phyloP scores from a whole-genome alignment of 2,888 invertebrate genomes.

The Linnaemya tessellans region DNA sequence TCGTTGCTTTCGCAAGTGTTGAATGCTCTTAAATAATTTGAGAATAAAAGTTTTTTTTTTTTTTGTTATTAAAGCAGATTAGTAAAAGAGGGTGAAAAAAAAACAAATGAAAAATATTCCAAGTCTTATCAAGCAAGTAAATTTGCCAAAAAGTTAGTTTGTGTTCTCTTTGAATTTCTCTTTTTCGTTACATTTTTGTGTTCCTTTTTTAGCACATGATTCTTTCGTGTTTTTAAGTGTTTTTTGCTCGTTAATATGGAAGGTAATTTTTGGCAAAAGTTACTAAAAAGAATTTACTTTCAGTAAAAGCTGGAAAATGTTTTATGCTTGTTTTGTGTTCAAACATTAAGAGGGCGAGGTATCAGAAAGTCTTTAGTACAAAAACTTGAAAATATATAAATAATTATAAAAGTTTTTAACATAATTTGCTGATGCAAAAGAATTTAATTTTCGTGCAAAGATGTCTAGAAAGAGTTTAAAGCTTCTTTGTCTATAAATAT shows the following conservation, averaged over 20 bases:
- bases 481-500: too few species aligned
- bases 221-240: not conserved
- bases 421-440: not conserved
- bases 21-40: not conserved
- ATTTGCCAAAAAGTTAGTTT: not conserved
- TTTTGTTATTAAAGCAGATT: not conserved
- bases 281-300: not conserved
- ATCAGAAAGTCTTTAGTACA: not conserved
- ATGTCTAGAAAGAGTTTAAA: too few species aligned
- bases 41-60: not conserved
- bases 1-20: not conserved
- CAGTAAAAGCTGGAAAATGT: not conserved
- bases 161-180: not conserved
- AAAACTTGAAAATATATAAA: not conserved
- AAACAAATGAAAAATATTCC: too few species aligned
- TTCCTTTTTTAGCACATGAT: not conserved
- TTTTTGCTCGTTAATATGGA: not conserved
- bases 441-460: not conserved
- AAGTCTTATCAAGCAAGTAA: not conserved
- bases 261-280: slow-evolving; percentile 3
- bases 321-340: not conserved
- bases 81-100: not conserved
- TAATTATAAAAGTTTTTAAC: not conserved
- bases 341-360: not conserved
- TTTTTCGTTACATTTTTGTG: not conserved